Percentiles rank a stretch among this genome's conserved stretches.
Evolutionary conservation across 2,888 invertebrate species (phyloP).

Genomic region (Drosophila longiperda): DNA sequence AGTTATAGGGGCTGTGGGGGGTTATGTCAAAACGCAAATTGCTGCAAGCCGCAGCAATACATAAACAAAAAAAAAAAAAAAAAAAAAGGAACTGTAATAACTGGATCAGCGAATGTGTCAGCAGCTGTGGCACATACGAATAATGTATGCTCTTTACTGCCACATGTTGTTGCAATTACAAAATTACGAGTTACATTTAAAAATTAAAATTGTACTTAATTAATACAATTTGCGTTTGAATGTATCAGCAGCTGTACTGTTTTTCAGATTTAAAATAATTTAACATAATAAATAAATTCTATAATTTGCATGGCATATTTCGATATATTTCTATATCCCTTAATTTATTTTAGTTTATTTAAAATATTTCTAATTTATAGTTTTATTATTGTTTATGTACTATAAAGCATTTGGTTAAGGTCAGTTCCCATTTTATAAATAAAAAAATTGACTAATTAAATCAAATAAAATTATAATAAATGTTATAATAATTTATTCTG

Average conservation of each 20-base stretch:
- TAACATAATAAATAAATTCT: too few relatives aligned
- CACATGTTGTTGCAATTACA: neutral
- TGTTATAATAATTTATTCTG: neutral
- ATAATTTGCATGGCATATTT: too few relatives aligned
- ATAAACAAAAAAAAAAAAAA: conserved; percentile 31
- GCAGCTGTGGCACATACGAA: conserved; percentile 13
- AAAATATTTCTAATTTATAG: too few relatives aligned
- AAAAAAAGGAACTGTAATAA: conserved; percentile 18
- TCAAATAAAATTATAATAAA: neutral
- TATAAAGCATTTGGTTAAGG: too few relatives aligned
- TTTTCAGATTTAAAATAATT: too few relatives aligned
- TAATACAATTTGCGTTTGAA: neutral
- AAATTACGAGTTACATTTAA: neutral
- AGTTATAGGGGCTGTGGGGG: conserved; percentile 28
- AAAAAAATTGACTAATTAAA: neutral
- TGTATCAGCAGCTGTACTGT: neutral
- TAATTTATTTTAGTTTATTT: too few relatives aligned
- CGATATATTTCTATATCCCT: too few relatives aligned
- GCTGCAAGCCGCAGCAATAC: conserved; percentile 54
- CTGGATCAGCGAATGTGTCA: conserved; percentile 11
- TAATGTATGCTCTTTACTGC: conserved; percentile 24
- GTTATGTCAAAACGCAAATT: conserved; percentile 68
- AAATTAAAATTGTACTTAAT: neutral
- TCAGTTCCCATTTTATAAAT: neutral
- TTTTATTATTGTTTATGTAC: too few relatives aligned